phyloP scores from a whole-genome alignment of 2,888 invertebrate genomes.

The Drosophila picticornis region DNA sequence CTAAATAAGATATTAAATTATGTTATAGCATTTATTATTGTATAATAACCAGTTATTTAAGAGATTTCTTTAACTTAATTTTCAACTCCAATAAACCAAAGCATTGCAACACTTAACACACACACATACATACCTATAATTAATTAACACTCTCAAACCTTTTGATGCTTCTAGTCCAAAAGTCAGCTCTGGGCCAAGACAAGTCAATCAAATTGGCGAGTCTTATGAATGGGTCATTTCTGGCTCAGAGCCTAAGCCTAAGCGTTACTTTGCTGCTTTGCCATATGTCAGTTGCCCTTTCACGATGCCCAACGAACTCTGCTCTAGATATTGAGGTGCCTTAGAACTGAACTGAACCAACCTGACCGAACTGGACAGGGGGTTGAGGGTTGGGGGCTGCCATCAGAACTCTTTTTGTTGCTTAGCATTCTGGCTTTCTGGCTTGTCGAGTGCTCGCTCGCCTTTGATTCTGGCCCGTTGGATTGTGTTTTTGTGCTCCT shows the following conservation, averaged over 20 bases:
- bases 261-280: conserved; percentile 24
- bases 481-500: conserved; percentile 34
- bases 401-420: conserved; percentile 45
- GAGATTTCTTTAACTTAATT: not conserved
- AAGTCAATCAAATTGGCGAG: conserved; percentile 35
- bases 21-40: not conserved
- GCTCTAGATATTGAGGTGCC: conserved; percentile 9
- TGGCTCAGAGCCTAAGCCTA: conserved; percentile 6
- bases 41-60: not conserved
- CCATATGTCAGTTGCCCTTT: conserved; percentile 35
- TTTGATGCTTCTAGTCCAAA: not conserved
- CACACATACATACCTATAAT: not conserved
- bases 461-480: conserved; percentile 37
- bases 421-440: conserved; percentile 28
- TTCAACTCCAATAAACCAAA: not conserved
- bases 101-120: not conserved
- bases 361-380: not conserved
- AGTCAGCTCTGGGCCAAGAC: not conserved
- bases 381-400: not conserved
- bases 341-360: conserved; percentile 2
- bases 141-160: conserved; percentile 22
- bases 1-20: not conserved
- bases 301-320: conserved; percentile 13
- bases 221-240: conserved; percentile 12
- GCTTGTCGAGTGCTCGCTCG: conserved; percentile 43